Evolutionary conservation across 2,113 vertebrate species (phyloP), one percentile per base, ranked within the genome.

Genomic region (Halcyon senegalensis): DNA sequence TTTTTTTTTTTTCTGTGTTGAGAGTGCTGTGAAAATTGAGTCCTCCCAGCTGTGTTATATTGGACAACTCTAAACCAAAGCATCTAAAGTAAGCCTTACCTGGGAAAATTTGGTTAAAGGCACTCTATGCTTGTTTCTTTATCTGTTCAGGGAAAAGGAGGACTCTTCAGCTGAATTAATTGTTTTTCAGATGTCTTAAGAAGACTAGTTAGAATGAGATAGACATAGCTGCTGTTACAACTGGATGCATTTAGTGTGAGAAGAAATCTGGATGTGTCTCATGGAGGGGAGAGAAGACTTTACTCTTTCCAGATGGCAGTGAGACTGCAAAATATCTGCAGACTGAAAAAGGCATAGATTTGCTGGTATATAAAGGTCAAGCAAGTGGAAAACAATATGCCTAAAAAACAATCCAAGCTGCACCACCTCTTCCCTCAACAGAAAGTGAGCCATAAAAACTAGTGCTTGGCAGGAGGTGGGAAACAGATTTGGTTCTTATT

Each of bases 241-340:
- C 11, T 66, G n/a, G 14, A 10, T 1, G 0, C 0, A 0, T 59
- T 63, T 56, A 84, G 24, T n/a, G 15, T 39, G 55, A 77, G 58
- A 64, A 85, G 62, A 59, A 72, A 70, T 48, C 37, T 66, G 48
- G 18, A 44, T 2, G 0, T 84, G 35, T 51, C 39, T 94, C 4
- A 10, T 53, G 56, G 56, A 55, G n/a, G 16, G 20, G 12, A 84
- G 16, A 44, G 43, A 46, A 58, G n/a, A 24, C 24, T 74, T 80
- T 86, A 35, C 4, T 69, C 72, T 73, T 1, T 0, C 35, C 56
- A 84, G 55, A 59, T 46, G 63, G 28, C n/a, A 53, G 13, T 35
- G 14, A 39, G 39, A 50, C 24, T 78, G 69, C 10, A 35, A 37
- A 87, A 78, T 37, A 44, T 41, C 6, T 16, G 51, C 27, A 13